Evolutionary conservation across 2,113 vertebrate species (phyloP).

Genomic region (Rhizomys pruinosus): DNA sequence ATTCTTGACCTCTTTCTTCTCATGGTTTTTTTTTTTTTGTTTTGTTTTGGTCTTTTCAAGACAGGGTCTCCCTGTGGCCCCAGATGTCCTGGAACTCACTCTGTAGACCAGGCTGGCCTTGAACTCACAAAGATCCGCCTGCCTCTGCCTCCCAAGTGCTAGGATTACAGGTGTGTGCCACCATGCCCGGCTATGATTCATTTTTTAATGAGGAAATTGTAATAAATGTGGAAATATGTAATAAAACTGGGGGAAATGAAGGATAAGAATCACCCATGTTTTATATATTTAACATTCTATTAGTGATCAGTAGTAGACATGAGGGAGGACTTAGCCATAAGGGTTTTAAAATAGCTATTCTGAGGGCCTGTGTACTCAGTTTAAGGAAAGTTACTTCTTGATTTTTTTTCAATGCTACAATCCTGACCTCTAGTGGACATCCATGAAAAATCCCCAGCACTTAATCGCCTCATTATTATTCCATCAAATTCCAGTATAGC

Average conservation of each 20-base stretch:
- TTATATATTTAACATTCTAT: background rate
- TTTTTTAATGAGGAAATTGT: background rate
- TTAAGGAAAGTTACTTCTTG: background rate
- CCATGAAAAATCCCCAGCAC: background rate
- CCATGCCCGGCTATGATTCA: too few species aligned
- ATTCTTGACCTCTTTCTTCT: background rate
- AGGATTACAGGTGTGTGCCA: too few species aligned
- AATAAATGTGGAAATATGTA: background rate
- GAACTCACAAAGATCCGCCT: too few species aligned
- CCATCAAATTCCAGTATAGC: background rate
- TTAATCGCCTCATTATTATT: background rate
- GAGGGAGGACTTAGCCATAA: background rate
- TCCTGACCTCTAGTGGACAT: constrained; percentile 85
- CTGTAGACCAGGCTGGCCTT: too few species aligned
- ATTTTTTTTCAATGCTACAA: constrained; percentile 51
- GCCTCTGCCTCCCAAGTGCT: too few species aligned
- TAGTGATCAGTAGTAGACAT: background rate
- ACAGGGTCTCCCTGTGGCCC: too few species aligned
- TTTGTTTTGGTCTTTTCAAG: too few species aligned
- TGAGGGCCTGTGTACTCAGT: background rate
- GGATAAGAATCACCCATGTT: background rate
- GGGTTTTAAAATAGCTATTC: background rate
- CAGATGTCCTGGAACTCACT: too few species aligned
- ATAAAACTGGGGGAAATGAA: background rate
- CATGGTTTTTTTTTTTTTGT: too few species aligned